These are phyloP conservation scores for Branchellion lobata DNA, from an alignment of 2,888 invertebrate species.

Conservation along the genomic window DNA sequence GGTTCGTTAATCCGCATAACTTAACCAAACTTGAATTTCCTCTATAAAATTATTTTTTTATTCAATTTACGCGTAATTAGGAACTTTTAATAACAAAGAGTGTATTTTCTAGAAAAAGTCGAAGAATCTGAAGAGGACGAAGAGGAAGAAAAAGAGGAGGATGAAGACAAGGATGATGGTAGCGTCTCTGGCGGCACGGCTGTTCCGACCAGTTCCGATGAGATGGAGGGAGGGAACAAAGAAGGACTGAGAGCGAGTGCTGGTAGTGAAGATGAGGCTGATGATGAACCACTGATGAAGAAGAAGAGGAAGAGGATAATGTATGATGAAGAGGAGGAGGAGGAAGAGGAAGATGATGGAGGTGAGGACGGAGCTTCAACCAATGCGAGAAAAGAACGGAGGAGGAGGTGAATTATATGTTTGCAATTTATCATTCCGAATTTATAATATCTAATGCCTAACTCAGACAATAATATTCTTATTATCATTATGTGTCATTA, in stretches of 20 bases:
- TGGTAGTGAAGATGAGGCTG: constrained; percentile 8
- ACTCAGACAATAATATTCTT: too few relatives aligned
- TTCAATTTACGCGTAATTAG: too few relatives aligned
- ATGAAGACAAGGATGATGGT: constrained; percentile 19
- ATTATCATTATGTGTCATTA: neutral
- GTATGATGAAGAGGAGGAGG: constrained; percentile 50
- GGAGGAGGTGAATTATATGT: constrained; percentile 5
- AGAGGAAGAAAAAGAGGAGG: constrained; percentile 6
- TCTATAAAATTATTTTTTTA: too few relatives aligned
- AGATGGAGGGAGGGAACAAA: constrained; percentile 32
- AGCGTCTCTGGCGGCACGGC: neutral
- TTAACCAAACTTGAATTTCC: too few relatives aligned
- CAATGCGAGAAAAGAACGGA: too few relatives aligned
- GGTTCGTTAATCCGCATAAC: too few relatives aligned
- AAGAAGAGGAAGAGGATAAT: neutral
- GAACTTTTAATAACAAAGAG: too few relatives aligned
- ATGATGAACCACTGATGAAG: neutral
- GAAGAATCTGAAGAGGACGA: constrained; percentile 30
- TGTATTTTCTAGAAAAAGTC: too few relatives aligned
- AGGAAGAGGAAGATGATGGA: too few relatives aligned
- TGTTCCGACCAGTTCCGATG: constrained; percentile 4
- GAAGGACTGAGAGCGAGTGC: constrained; percentile 46
- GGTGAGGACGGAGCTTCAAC: too few relatives aligned
- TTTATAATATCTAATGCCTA: too few relatives aligned
- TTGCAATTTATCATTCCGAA: neutral